Base-by-base conservation (phyloP, 2,888 invertebrate genomes). In the Saturnia pavonia region DNA sequence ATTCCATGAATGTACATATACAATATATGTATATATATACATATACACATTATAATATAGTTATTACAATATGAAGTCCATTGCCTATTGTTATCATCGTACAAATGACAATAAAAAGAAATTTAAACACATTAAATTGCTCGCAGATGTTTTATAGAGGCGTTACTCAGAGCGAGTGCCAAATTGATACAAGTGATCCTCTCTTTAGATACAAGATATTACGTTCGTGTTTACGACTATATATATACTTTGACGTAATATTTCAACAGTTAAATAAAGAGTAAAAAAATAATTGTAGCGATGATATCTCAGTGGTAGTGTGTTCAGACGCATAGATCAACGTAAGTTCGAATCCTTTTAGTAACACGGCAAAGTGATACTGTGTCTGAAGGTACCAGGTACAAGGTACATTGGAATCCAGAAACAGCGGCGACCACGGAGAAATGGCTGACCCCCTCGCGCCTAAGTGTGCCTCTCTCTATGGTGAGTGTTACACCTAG, bases 111-210 rank as follows among this genome's bases (percentile, higher is more conserved):
- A 27, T 70, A 69, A 74, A 72, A 75, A 73, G 71, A 68, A 71
- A 74, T 71, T 71, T 67, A 72, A 74, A 74, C 71, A 71, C 70
- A 54, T 57, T 54, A 60, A 74, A 73, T 75, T 74, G 71, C 68
- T 70, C 57, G 63, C 69, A 72, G 71, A 72, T 74, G 73, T 60
- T 67, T 43, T 57, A 65, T 34, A 40, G 40, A 25, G 34, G 48
- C 72, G 69, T 51, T 25, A 51, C 27, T 51, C 66, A 48, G n/a
- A 48, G 51, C 65, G 48, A 51, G 40, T 45, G 45, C 51, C 51
- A 67, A 70, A 70, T 70, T 70, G 70, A 54, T 66, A 66, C 27
- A 25, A 51, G 51, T 54, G 66, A 65, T 66, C 69, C 48, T 11
- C 8, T 42, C 25, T 54, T 67, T 70, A 54, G 70, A 68, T 54